Base-by-base conservation (phyloP, 2,888 invertebrate species). In the Nomada fabriciana region DNA sequence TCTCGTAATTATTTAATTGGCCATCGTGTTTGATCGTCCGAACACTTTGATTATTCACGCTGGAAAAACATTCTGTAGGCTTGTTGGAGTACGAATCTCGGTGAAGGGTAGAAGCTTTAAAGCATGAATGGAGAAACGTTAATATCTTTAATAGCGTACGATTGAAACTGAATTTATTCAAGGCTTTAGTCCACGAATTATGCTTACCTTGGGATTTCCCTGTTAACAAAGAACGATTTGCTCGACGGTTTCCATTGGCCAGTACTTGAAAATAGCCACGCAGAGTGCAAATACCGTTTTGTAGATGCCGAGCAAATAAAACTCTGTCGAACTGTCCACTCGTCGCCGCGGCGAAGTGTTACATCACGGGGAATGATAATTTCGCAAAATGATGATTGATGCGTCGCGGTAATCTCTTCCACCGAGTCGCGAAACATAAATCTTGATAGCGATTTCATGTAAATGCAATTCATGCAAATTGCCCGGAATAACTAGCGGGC, bases 381-480 rank as follows among this genome's bases (percentile, higher is more conserved):
- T 63, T 72, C 60, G 55, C 43, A 52, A 50, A 68, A 77, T 72
- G 68, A 77, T 76, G 79, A 80, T 65, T 80, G 79, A 80, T 80
- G 79, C 80, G 70, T 52, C 57, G 63, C 64, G 23, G 60, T 64
- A 70, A 80, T 70, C 79, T 70, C 64, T 79, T 79, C 70, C 60
- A 65, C 59, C 43, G 70, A 52, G 57, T 64, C 57, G 43, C 69
- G 64, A 64, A 70, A 70, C 59, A 79, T 78, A 59, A 80, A 79
- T 80, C 79, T 79, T 52, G 70, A 80, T 79, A 70, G 79, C 47
- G 65, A 79, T 70, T 79, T 70, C 79, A 70, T 65, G 80, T 80
- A 79, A 79, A 80, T 65, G 59, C 79, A 59, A 79, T 79, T 79
- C 63, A 69, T 64, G 80, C 68, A 69, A 79, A 80, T 78, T 79